Conservation (phyloP, 2,797 vertebrate genomes). For the Erethizon dorsatum region DNA sequence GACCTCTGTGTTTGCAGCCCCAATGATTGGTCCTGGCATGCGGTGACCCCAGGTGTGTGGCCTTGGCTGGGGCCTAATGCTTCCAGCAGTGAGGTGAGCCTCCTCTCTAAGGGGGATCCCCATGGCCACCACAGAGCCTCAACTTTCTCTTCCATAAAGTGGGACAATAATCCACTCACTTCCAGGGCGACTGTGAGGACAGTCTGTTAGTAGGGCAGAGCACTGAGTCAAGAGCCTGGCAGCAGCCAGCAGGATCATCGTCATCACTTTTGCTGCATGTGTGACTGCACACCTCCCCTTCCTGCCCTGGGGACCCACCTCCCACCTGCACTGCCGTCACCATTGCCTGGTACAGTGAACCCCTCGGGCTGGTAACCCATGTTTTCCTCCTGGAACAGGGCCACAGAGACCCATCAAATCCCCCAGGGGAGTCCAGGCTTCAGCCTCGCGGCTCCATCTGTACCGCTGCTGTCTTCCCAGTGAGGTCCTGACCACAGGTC, state of each 20-base stretch:
- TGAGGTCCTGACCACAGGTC: background rate
- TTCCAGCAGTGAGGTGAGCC: background rate
- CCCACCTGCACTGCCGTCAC: accelerated
- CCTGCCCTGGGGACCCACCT: background rate
- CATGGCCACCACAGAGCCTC: background rate
- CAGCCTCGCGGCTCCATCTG: no score
- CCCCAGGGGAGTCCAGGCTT: background rate
- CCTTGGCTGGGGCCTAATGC: background rate
- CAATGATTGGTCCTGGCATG: background rate
- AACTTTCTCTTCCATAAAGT: background rate
- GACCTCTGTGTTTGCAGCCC: background rate
- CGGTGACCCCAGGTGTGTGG: background rate
- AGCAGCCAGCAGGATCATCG: background rate
- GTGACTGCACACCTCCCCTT: no score
- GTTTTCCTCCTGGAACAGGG: background rate
- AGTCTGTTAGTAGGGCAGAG: background rate
- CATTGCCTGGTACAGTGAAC: background rate
- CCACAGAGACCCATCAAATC: accelerated
- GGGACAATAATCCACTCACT: background rate
- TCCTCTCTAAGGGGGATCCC: no score
- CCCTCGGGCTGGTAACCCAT: accelerated
- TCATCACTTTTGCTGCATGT: background rate
- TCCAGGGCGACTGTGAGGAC: no score
- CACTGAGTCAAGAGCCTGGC: background rate
- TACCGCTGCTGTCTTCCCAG: accelerated